These are phyloP conservation scores for Morphnarchus princeps DNA, from an alignment of 2,113 vertebrate species.

Conservation along the genomic window DNA sequence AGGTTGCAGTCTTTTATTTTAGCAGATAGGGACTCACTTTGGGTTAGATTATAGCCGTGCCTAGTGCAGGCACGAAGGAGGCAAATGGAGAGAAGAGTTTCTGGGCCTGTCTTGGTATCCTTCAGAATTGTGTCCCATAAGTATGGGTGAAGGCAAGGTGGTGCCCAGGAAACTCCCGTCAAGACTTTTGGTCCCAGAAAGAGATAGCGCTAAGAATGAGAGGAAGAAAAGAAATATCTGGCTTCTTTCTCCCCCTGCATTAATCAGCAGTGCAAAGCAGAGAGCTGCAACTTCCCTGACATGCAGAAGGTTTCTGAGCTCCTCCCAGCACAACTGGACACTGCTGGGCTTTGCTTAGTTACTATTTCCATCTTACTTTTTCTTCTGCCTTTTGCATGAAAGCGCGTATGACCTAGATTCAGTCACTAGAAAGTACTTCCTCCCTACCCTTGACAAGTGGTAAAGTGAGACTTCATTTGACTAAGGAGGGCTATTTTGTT, in stretches of 20 bases:
- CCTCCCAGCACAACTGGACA: neutral
- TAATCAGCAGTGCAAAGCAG: neutral
- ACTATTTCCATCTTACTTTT: neutral
- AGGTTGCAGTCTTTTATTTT: conserved; percentile 55
- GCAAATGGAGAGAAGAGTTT: neutral
- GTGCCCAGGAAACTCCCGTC: neutral
- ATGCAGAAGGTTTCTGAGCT: neutral
- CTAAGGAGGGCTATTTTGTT: neutral
- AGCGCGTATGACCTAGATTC: neutral
- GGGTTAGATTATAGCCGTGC: neutral
- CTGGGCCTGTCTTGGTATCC: neutral
- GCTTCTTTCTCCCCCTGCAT: neutral
- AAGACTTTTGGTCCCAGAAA: neutral
- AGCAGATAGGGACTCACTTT: conserved; percentile 13
- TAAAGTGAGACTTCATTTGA: neutral
- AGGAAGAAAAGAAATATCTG: neutral
- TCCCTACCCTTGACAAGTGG: neutral
- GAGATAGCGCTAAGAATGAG: neutral
- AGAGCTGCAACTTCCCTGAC: neutral
- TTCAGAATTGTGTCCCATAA: neutral
- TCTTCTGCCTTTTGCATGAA: neutral
- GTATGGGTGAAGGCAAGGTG: neutral
- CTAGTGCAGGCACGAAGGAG: neutral
- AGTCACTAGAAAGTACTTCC: neutral
- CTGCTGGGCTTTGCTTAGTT: conserved; percentile 31